Evolutionary conservation across 2,113 vertebrate species (phyloP).

Genomic region (Stegostoma tigrinum): DNA sequence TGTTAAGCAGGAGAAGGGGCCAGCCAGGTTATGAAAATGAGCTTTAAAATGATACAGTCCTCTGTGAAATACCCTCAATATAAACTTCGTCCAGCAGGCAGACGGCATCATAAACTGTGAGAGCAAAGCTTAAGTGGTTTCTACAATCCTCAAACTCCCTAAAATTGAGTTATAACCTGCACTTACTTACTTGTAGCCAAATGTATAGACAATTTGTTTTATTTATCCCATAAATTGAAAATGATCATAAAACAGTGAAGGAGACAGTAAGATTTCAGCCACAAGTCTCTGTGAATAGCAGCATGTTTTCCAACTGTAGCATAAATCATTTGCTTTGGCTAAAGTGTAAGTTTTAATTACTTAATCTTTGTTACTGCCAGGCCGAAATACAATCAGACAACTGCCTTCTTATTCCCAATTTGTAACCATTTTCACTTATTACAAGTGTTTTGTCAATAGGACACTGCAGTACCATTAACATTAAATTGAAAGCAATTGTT

Average conservation of each 20-base stretch:
- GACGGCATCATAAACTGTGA: not conserved
- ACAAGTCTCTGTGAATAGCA: not conserved
- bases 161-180: not conserved
- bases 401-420: not conserved
- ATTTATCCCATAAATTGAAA: not conserved
- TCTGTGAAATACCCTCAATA: not conserved
- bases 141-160: not conserved
- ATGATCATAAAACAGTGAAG: not conserved
- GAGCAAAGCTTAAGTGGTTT: not conserved
- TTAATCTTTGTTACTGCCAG: not conserved
- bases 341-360: not conserved
- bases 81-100: not conserved
- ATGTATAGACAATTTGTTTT: not conserved
- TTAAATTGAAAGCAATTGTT: not conserved
- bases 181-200: not conserved
- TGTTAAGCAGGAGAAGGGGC: not conserved
- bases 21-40: constrained; percentile 12
- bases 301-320: not conserved
- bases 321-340: not conserved
- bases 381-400: not conserved
- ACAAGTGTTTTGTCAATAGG: not conserved
- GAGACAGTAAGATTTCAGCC: not conserved
- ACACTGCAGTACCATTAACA: not conserved
- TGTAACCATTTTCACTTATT: not conserved
- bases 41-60: not conserved